phyloP scores from a whole-genome alignment of 2,888 invertebrate genomes.

The Calephelis perditalis region DNA sequence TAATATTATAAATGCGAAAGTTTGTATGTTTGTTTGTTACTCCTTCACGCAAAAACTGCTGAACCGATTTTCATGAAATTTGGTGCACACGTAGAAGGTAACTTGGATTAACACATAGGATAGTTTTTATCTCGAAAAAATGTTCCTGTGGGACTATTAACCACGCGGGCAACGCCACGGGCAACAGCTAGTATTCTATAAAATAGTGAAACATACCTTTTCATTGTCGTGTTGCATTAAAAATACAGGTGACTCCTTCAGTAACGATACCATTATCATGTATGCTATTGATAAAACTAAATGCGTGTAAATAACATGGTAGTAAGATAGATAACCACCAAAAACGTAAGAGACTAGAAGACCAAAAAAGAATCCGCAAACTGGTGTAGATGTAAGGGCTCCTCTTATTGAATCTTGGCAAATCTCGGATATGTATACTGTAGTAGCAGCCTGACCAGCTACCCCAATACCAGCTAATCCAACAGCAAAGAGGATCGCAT shows the following conservation, averaged over 20 bases:
- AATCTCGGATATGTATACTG: slow-evolving; percentile 61
- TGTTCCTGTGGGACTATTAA: too few relatives aligned
- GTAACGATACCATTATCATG: slow-evolving; percentile 39
- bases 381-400: slow-evolving; percentile 25
- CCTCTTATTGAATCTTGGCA: slow-evolving; percentile 53
- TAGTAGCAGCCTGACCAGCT: slow-evolving; percentile 58
- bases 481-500: slow-evolving; percentile 44
- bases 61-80: too few relatives aligned
- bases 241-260: slow-evolving; percentile 58
- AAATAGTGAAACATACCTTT: slow-evolving; percentile 36
- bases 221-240: slow-evolving; percentile 48
- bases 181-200: too few relatives aligned
- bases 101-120: too few relatives aligned
- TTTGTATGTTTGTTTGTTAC: too few relatives aligned
- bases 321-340: slow-evolving; percentile 52
- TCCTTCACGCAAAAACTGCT: too few relatives aligned
- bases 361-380: slow-evolving; percentile 51
- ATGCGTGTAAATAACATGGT: slow-evolving; percentile 45
- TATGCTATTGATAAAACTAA: slow-evolving; percentile 46
- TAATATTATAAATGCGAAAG: too few relatives aligned
- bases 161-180: too few relatives aligned
- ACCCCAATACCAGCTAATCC: slow-evolving; percentile 52
- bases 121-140: too few relatives aligned
- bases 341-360: slow-evolving; percentile 50
- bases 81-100: too few relatives aligned